phyloP scores from a whole-genome alignment of 1,140 invertebrate genomes.

The Phortica variegata region DNA sequence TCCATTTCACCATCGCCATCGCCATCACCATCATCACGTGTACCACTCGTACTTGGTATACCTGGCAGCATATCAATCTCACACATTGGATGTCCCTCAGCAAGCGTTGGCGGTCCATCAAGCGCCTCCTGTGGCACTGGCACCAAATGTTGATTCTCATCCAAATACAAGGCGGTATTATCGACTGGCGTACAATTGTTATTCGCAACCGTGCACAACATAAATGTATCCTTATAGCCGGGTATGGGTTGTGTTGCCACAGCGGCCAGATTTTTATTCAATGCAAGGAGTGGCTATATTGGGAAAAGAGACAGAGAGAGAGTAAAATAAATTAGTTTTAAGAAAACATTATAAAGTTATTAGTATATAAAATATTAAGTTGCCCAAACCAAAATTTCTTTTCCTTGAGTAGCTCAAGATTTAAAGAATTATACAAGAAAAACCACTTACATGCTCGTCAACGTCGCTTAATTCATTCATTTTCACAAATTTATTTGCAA shows the following conservation, averaged over 20 bases:
- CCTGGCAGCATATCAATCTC: background rate
- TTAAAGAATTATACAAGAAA: too few species aligned
- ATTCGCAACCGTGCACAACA: conserved; percentile 67
- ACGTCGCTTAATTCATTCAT: too few species aligned
- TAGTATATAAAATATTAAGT: too few species aligned
- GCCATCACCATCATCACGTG: background rate
- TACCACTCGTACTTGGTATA: background rate
- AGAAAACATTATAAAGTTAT: too few species aligned
- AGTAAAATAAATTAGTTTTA: too few species aligned
- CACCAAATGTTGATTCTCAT: conserved; percentile 61
- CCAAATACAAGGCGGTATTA: conserved; percentile 65
- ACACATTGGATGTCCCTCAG: conserved; percentile 31
- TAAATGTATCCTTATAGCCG: conserved; percentile 63
- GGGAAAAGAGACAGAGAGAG: too few species aligned
- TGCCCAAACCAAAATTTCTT: too few species aligned
- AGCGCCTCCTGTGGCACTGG: conserved; percentile 54
- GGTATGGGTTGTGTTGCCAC: conserved; percentile 44
- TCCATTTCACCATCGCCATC: background rate
- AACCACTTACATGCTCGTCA: too few species aligned
- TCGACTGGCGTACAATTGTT: conserved; percentile 71
- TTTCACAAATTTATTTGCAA: too few species aligned
- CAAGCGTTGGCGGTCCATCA: conserved; percentile 40
- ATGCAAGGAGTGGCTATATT: too few species aligned
- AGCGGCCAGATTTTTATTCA: conserved; percentile 11
- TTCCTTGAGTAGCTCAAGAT: too few species aligned